These are phyloP conservation scores for Argyrosomus regius DNA, from an alignment of 2,797 vertebrate genomes.

Conservation along the genomic window DNA sequence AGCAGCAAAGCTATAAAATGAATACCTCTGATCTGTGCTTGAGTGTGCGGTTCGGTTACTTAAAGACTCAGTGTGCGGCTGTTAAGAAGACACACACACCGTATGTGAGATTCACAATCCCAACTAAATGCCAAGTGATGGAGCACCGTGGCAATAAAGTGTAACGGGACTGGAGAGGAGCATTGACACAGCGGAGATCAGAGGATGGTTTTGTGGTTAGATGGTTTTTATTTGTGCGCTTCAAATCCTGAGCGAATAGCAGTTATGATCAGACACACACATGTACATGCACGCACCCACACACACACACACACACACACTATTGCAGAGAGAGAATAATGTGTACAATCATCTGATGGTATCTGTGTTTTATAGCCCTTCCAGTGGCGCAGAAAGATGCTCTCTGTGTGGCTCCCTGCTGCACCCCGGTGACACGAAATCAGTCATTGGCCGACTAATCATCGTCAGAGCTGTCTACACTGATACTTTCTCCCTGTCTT, in stretches of 20 bases:
- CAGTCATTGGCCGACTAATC: slow-evolving; percentile 55
- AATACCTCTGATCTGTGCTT: slow-evolving; percentile 44
- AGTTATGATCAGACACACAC: neutral
- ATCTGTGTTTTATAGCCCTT: slow-evolving; percentile 50
- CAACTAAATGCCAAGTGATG: slow-evolving; percentile 34
- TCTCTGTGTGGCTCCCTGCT: slow-evolving; percentile 33
- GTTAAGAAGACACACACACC: slow-evolving; percentile 30
- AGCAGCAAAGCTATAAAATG: slow-evolving; percentile 42
- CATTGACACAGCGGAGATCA: neutral
- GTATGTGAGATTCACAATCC: slow-evolving; percentile 7
- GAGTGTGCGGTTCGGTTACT: slow-evolving; percentile 31
- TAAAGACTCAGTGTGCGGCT: slow-evolving; percentile 31
- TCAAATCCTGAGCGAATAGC: slow-evolving; percentile 6
- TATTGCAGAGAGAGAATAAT: slow-evolving; percentile 31
- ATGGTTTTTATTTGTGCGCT: slow-evolving; percentile 5
- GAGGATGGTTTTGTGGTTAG: slow-evolving; percentile 26
- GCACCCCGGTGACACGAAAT: slow-evolving; percentile 46
- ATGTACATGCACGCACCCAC: neutral
- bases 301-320: neutral
- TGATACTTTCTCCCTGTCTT: slow-evolving; percentile 21
- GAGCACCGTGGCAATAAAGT: neutral
- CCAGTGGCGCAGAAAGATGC: slow-evolving; percentile 38
- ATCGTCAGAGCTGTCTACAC: slow-evolving; percentile 31
- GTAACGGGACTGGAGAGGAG: slow-evolving; percentile 2
- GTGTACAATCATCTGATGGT: slow-evolving; percentile 48